These are phyloP conservation scores for Halictus ligatus DNA, from an alignment of 2,888 invertebrate species.

Conservation along the genomic window DNA sequence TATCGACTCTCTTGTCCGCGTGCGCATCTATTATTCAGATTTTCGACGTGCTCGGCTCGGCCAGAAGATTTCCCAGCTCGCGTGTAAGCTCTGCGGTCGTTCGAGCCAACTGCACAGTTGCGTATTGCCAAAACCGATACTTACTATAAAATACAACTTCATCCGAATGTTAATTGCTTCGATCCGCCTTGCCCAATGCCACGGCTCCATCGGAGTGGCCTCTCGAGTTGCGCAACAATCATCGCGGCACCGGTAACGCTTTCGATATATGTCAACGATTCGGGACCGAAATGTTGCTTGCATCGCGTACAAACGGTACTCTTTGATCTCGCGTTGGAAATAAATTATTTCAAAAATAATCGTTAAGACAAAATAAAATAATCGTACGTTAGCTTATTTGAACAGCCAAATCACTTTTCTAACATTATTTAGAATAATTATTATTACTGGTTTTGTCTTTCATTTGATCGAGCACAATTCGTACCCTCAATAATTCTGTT, in stretches of 20 bases:
- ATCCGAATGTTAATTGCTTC: constrained; percentile 48
- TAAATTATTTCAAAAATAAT: no score
- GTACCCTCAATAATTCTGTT: no score
- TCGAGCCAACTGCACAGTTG: constrained; percentile 49
- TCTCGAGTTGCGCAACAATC: constrained; percentile 8
- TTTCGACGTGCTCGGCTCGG: constrained; percentile 36
- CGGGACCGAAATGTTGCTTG: not conserved
- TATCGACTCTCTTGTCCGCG: constrained; percentile 48
- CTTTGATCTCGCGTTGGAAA: no score
- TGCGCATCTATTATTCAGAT: constrained; percentile 63
- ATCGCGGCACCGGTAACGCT: not conserved
- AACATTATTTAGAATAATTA: no score
- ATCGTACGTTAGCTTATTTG: no score
- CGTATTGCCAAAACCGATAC: constrained; percentile 48
- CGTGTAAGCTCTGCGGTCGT: constrained; percentile 16
- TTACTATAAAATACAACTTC: constrained; percentile 53
- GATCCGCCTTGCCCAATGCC: constrained; percentile 5
- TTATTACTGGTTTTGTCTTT: no score
- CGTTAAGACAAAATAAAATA: no score
- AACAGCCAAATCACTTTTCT: no score
- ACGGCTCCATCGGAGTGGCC: constrained; percentile 1
- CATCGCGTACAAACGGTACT: not conserved
- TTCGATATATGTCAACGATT: not conserved
- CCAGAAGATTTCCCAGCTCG: constrained; percentile 43
- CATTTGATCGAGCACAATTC: no score